Evolutionary conservation across 2,113 vertebrate genomes (phyloP).

Genomic region (Cyanocitta stelleri): DNA sequence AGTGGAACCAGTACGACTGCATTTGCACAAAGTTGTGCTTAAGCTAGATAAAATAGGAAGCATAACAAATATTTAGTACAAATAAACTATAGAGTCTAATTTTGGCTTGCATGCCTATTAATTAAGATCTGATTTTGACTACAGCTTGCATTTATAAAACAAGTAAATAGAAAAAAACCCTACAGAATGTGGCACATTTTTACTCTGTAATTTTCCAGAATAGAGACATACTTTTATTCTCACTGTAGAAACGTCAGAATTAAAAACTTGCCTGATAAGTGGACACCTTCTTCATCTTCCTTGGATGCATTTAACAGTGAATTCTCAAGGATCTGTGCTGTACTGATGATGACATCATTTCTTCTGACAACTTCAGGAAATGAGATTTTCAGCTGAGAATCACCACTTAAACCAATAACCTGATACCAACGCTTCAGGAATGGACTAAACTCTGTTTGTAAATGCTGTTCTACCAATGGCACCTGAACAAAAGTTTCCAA

Average conservation of each 20-base stretch:
- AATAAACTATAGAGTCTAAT: not conserved
- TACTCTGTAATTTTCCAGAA: not conserved
- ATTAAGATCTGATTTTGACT: not conserved
- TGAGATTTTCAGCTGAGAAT: conserved; percentile 89
- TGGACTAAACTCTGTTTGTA: conserved; percentile 79
- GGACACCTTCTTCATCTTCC: conserved; percentile 82
- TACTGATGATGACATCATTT: conserved; percentile 90
- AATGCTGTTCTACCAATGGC: conserved; percentile 92
- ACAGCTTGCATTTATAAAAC: not conserved
- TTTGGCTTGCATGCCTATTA: not conserved
- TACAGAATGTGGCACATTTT: not conserved
- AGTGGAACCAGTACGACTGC: not conserved
- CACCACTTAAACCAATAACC: conserved; percentile 86
- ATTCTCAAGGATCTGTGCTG: conserved; percentile 97
- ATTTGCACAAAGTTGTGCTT: not conserved
- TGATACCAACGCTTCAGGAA: conserved; percentile 80
- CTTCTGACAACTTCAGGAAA: conserved; percentile 84
- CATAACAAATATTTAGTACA: not conserved
- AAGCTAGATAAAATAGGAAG: not conserved
- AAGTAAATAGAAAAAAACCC: not conserved
- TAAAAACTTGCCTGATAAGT: conserved; percentile 78
- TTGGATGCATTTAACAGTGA: conserved; percentile 74
- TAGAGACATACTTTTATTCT: not conserved
- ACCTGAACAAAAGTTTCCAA: conserved; percentile 71
- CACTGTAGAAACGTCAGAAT: not conserved